These are phyloP conservation scores for Ianthella basta DNA, from an alignment of 37 sponge, comb jelly and placozoan genomes.

Conservation along the genomic window DNA sequence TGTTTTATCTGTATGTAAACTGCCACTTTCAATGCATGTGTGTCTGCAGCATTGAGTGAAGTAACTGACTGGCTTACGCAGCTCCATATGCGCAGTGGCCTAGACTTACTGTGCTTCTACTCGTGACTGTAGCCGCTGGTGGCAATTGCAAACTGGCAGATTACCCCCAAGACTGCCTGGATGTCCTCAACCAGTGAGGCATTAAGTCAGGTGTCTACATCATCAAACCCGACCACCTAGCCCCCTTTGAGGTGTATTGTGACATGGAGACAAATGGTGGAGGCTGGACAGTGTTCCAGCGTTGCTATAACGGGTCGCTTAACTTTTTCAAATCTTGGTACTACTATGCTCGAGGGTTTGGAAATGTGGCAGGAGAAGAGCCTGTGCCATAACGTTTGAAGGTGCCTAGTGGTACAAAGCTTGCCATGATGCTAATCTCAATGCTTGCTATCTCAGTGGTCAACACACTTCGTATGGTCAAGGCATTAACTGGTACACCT, in stretches of 20 bases:
- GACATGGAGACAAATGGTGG: constrained; percentile 17
- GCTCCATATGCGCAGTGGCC: too few species aligned
- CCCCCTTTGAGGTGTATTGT: constrained; percentile 19
- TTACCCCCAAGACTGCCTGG: background rate
- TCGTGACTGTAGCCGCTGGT: too few species aligned
- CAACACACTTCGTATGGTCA: background rate
- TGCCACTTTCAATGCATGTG: too few species aligned
- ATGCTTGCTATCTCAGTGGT: constrained; percentile 1
- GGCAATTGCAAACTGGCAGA: too few species aligned
- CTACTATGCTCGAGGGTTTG: constrained; percentile 15
- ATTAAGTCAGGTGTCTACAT: constrained; percentile 17
- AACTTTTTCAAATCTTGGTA: constrained; percentile 12
- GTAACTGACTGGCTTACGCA: too few species aligned
- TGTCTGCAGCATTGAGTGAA: too few species aligned
- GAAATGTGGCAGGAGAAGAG: background rate
- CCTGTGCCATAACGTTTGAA: background rate
- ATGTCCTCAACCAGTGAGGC: background rate
- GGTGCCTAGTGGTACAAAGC: background rate
- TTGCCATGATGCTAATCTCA: background rate
- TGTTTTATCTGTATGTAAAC: too few species aligned
- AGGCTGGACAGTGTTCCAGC: constrained; percentile 35
- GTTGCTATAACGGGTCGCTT: background rate
- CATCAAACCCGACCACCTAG: constrained; percentile 25
- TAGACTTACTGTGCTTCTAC: too few species aligned
- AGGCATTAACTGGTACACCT: background rate